These are phyloP conservation scores for Aplysina aerophoba DNA, from an alignment of 37 sponge, comb jelly and placozoan species.

Conservation along the genomic window DNA sequence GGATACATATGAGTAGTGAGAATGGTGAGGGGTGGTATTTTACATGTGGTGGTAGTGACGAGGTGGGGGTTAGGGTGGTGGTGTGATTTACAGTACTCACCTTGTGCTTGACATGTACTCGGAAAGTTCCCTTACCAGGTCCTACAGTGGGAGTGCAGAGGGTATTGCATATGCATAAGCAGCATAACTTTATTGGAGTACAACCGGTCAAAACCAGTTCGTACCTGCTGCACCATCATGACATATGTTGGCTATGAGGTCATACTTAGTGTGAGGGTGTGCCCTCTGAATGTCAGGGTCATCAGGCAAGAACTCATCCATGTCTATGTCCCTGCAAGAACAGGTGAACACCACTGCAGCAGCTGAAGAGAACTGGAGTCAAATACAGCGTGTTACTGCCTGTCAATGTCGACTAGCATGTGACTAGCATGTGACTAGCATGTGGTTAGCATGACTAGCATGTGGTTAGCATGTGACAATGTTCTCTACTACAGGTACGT, in stretches of 20 bases:
- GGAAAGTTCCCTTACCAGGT: conserved; percentile 85
- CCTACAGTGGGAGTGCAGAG: conserved; percentile 44
- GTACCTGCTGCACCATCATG: conserved; percentile 93
- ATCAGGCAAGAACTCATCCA: conserved; percentile 91
- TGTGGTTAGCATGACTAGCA: neutral
- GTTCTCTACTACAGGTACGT: neutral
- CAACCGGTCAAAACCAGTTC: neutral
- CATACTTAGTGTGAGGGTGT: conserved; percentile 87
- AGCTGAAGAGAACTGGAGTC: too few species aligned
- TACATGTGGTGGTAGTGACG: too few species aligned
- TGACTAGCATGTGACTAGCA: neutral
- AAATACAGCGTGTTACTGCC: too few species aligned
- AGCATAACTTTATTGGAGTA: too few species aligned
- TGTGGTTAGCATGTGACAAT: neutral
- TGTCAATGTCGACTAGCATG: too few species aligned
- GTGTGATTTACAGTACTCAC: conserved; percentile 45
- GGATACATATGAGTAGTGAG: too few species aligned
- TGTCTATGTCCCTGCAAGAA: conserved; percentile 84
- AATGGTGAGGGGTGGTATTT: too few species aligned
- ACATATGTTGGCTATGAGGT: conserved; percentile 94
- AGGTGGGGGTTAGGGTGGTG: too few species aligned
- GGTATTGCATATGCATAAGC: too few species aligned
- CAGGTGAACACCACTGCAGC: too few species aligned
- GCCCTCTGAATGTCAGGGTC: conserved; percentile 76
- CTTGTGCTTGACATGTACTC: conserved; percentile 85